A percentile compares a stretch with the other conserved stretches of the same genome.
These are phyloP conservation scores for Anaspis maculata DNA, from an alignment of 2,888 invertebrate species.

Conservation along the genomic window DNA sequence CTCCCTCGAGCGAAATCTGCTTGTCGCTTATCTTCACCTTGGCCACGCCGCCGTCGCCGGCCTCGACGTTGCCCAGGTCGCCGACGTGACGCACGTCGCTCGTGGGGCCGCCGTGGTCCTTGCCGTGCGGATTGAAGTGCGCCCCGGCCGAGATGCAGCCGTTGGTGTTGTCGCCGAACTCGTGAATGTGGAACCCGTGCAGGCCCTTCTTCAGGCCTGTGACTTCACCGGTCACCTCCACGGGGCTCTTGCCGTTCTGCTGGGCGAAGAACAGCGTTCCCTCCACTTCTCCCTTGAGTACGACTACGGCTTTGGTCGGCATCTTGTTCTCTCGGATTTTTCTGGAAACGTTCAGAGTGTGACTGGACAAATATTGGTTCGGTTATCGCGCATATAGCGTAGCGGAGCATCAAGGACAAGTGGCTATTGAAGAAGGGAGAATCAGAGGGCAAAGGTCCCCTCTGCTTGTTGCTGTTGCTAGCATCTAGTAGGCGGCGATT, in stretches of 20 bases:
- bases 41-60: constrained; percentile 54
- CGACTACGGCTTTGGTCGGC: constrained; percentile 75
- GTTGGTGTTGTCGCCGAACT: constrained; percentile 93
- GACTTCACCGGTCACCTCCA: constrained; percentile 75
- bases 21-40: constrained; percentile 58
- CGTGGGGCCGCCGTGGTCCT: constrained; percentile 76
- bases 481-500: no score
- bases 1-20: constrained; percentile 58
- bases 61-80: constrained; percentile 67
- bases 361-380: no score
- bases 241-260: constrained; percentile 58
- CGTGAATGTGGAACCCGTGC: constrained; percentile 92
- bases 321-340: constrained; percentile 34
- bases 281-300: constrained; percentile 75
- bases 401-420: constrained; percentile 3
- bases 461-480: no score
- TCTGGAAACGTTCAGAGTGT: background rate
- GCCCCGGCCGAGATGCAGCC: constrained; percentile 92
- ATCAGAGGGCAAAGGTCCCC: constrained; percentile 5
- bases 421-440: background rate
- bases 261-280: constrained; percentile 79
- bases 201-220: constrained; percentile 67
- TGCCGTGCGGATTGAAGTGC: constrained; percentile 81
- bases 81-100: constrained; percentile 74
- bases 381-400: no score